Base-by-base conservation (phyloP, 2,888 invertebrate genomes). In the Charanyca ferruginea region DNA sequence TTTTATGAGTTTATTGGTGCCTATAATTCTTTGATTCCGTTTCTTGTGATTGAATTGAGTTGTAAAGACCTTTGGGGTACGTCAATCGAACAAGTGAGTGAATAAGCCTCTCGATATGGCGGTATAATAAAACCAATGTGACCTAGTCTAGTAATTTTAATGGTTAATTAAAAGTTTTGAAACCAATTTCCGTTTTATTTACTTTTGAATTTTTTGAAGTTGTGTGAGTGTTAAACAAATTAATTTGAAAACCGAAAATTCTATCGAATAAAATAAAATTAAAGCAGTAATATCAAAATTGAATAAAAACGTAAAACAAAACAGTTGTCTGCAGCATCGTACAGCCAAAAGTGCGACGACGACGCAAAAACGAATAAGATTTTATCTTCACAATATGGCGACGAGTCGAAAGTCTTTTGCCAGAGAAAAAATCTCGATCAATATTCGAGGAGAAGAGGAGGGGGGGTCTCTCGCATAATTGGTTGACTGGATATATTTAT, bases 391-490 rank as follows among this genome's bases (percentile, higher is more conserved):
- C 90, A 91, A 90, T 90, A 92, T 91, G 92, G 93, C 91, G 90
- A 89, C 87, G 84, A 81, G 68, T 73, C 74, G 78, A 85, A 85
- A 81, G 86, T 85, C 89, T 92, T 91, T 91, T 89, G 86, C 84
- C 67, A 82, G 83, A 87, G 89, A 91, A 92, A 92, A 93, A 91
- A 89, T 89, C 88, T 83, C 89, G 93, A 93, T 94, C 94, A 93
- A 94, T 94, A 94, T 93, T 91, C 89, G 86, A 85, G 80, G 87
- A 76, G 85, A 85, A 85, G 87, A 76, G 85, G 85, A 85, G 87
- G 85, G 87, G 81, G 66, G 86, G 83, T 82, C 84, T 75, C 85
- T 83, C 84, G 83, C 90, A 90, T 92, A 94, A 94, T 93, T 93
- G 93, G 93, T 91, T 79, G 88, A 84, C 89, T 73, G 87, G 81